phyloP scores from a whole-genome alignment of 2,888 invertebrate genomes.

The Idaea dimidiata region DNA sequence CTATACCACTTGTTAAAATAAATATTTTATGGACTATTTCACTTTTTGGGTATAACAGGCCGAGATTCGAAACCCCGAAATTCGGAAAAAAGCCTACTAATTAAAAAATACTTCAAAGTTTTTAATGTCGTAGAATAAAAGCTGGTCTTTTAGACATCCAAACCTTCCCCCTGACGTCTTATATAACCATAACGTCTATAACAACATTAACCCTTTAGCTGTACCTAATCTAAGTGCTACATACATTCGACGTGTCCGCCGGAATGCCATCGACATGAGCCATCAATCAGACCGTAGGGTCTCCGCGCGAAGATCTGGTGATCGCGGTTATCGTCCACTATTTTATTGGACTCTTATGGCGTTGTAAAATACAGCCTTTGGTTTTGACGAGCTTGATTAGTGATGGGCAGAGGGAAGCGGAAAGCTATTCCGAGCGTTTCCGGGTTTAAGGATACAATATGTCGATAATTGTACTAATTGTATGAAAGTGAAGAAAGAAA shows the following conservation, averaged over 20 bases:
- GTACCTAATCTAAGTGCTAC: not conserved
- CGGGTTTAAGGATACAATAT: not conserved
- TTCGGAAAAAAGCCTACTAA: too few species aligned
- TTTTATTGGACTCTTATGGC: conserved; percentile 31
- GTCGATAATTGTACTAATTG: not conserved
- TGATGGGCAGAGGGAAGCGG: conserved; percentile 11
- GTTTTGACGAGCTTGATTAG: conserved; percentile 21
- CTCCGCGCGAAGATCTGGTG: conserved; percentile 13
- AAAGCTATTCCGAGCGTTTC: not conserved
- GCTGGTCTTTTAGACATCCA: too few species aligned
- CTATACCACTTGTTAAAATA: not conserved
- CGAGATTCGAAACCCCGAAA: too few species aligned
- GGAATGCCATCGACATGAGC: conserved; percentile 10
- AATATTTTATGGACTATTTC: not conserved
- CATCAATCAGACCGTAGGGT: conserved; percentile 7
- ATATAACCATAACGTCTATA: too few species aligned
- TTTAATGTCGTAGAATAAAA: too few species aligned
- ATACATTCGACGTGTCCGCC: not conserved
- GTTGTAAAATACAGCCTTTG: conserved; percentile 31
- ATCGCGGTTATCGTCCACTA: conserved; percentile 24
- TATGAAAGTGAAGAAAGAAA: too few species aligned
- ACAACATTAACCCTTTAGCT: too few species aligned
- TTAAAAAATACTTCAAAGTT: too few species aligned
- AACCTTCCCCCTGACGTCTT: too few species aligned
- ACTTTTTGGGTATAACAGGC: too few species aligned